Conservation (phyloP, 2,113 vertebrate species). For the Tylochromis polylepis region DNA sequence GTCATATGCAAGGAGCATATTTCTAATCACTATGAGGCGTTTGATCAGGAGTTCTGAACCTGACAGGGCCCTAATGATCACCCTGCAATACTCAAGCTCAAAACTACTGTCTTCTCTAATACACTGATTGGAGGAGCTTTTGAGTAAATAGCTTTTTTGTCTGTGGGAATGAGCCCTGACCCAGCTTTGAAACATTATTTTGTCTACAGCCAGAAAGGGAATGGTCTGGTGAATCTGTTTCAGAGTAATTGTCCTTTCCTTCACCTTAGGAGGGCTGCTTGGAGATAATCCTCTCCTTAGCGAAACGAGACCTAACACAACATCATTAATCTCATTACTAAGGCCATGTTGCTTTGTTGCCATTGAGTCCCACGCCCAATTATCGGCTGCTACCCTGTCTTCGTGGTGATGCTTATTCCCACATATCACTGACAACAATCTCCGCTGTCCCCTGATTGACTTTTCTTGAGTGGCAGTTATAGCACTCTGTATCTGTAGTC, state of each 20-base stretch:
- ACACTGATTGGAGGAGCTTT: background rate
- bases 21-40: conserved; percentile 16
- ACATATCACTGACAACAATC: conserved; percentile 24
- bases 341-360: conserved; percentile 58
- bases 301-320: conserved; percentile 66
- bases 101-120: conserved; percentile 34
- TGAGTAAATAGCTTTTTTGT: conserved; percentile 41
- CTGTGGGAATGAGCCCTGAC: conserved; percentile 38
- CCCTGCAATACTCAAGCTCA: conserved; percentile 1
- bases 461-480: background rate
- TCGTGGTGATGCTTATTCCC: background rate
- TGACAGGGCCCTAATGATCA: background rate
- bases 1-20: background rate
- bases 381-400: conserved; percentile 48
- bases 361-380: conserved; percentile 60
- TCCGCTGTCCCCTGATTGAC: conserved; percentile 45
- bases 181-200: conserved; percentile 46
- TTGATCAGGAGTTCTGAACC: conserved; percentile 18
- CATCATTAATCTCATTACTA: conserved; percentile 71
- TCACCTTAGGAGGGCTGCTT: conserved; percentile 62
- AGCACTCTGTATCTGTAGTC: background rate
- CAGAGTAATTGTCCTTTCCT: conserved; percentile 66
- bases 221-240: conserved; percentile 44
- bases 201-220: conserved; percentile 21
- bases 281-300: conserved; percentile 67